Evolutionary conservation across 1,140 invertebrate genomes (phyloP).

Genomic region (Drosophila subobscura): DNA sequence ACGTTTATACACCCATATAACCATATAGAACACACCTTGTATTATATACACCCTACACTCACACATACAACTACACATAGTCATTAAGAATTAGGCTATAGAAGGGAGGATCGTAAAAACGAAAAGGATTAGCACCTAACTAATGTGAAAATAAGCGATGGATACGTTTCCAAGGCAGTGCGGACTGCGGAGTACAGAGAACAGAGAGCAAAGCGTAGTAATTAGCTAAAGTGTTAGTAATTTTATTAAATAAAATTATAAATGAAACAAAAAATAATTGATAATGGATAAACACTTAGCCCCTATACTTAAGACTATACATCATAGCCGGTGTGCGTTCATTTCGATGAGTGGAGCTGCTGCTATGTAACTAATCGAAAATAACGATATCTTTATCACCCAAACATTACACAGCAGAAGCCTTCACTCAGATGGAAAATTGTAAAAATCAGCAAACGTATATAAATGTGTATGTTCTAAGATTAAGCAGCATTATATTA

Average conservation of each 20-base stretch:
- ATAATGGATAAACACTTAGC: slow-evolving; percentile 54
- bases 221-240: slow-evolving; percentile 81
- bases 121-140: slow-evolving; percentile 61
- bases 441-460: slow-evolving; percentile 75
- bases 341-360: slow-evolving; percentile 37
- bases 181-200: slow-evolving; percentile 5
- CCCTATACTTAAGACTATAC: slow-evolving; percentile 46
- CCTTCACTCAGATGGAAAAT: slow-evolving; percentile 33
- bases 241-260: slow-evolving; percentile 81
- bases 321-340: slow-evolving; percentile 45
- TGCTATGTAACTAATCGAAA: slow-evolving; percentile 51
- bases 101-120: slow-evolving; percentile 46
- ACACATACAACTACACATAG: slow-evolving; percentile 44
- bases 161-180: slow-evolving; percentile 14
- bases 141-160: slow-evolving; percentile 53
- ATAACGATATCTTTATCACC: neutral
- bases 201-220: slow-evolving; percentile 63
- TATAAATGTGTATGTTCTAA: slow-evolving; percentile 80
- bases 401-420: slow-evolving; percentile 31
- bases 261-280: slow-evolving; percentile 39
- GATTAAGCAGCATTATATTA: slow-evolving; percentile 81
- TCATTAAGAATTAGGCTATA: slow-evolving; percentile 60
- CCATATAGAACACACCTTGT: slow-evolving; percentile 60
- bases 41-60: slow-evolving; percentile 60
- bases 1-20: slow-evolving; percentile 54